Evolutionary conservation across 1,140 invertebrate genomes (phyloP).

Genomic region (Neuroterus valhalla): DNA sequence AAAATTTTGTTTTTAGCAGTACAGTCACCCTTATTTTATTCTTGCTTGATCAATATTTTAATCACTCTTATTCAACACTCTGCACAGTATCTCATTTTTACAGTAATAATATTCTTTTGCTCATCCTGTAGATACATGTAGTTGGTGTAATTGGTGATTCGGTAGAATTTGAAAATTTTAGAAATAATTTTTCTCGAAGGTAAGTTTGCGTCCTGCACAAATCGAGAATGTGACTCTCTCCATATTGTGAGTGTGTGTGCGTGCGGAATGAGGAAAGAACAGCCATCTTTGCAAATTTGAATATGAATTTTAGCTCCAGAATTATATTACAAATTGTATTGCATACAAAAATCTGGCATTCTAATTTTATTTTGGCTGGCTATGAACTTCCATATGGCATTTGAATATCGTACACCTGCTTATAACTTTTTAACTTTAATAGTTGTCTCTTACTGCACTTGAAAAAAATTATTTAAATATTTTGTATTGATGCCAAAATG

Average conservation of each 20-base stretch:
- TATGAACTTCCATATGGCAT: no score
- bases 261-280: not conserved
- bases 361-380: no score
- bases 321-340: no score
- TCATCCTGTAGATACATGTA: slow-evolving; percentile 19
- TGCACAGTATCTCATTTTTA: slow-evolving; percentile 24
- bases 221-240: not conserved
- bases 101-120: slow-evolving; percentile 13
- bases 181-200: slow-evolving; percentile 15
- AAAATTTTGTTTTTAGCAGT: not conserved
- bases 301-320: not conserved
- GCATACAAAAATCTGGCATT: no score
- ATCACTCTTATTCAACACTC: slow-evolving; percentile 6
- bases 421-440: no score
- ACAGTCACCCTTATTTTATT: not conserved
- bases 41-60: not conserved
- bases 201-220: slow-evolving; percentile 28
- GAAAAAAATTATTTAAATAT: no score
- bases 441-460: no score
- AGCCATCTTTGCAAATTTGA: not conserved
- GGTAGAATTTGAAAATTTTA: slow-evolving; percentile 25
- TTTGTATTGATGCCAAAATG: no score
- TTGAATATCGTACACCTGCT: no score
- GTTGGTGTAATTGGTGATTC: slow-evolving; percentile 19
- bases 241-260: slow-evolving; percentile 5